Conservation (phyloP, 1,140 invertebrate genomes). For the Onthophagus taurus region DNA sequence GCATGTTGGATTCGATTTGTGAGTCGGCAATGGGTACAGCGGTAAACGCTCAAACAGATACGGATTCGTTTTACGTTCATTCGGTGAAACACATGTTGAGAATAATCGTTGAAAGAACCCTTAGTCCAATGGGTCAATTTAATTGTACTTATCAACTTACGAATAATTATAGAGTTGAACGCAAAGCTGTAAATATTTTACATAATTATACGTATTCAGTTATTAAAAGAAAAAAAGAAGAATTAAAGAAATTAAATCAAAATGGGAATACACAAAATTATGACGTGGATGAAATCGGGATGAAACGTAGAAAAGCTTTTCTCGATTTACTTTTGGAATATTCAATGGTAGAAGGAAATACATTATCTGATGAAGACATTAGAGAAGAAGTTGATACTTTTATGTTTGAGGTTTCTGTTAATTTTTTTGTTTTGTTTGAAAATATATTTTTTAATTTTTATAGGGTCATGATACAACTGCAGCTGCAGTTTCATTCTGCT, state of each 20-base stretch:
- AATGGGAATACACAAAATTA: too few relatives aligned
- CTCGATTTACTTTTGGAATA: constrained; percentile 61
- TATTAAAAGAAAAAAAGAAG: too few relatives aligned
- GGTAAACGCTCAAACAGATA: constrained; percentile 60
- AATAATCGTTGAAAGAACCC: too few relatives aligned
- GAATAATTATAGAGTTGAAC: too few relatives aligned
- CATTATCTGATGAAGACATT: constrained; percentile 56
- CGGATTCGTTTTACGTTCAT: constrained; percentile 65
- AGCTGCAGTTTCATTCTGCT: neutral
- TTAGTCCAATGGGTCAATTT: too few relatives aligned
- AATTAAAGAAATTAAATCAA: too few relatives aligned
- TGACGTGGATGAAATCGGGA: constrained; percentile 23
- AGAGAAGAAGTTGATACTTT: constrained; percentile 81
- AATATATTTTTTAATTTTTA: too few relatives aligned
- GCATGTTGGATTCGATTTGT: constrained; percentile 66
- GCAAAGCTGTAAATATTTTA: too few relatives aligned
- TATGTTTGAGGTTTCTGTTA: constrained; percentile 77
- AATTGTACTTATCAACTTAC: too few relatives aligned
- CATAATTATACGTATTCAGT: too few relatives aligned
- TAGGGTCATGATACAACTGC: neutral
- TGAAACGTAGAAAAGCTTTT: constrained; percentile 56
- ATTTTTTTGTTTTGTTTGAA: too few relatives aligned
- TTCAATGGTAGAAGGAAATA: constrained; percentile 43
- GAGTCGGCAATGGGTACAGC: constrained; percentile 79
- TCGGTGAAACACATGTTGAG: too few relatives aligned